Evolutionary conservation across 2,888 invertebrate genomes (phyloP), one percentile per base, ranked within the genome.

Genomic region (Drosophila paranaensis): DNA sequence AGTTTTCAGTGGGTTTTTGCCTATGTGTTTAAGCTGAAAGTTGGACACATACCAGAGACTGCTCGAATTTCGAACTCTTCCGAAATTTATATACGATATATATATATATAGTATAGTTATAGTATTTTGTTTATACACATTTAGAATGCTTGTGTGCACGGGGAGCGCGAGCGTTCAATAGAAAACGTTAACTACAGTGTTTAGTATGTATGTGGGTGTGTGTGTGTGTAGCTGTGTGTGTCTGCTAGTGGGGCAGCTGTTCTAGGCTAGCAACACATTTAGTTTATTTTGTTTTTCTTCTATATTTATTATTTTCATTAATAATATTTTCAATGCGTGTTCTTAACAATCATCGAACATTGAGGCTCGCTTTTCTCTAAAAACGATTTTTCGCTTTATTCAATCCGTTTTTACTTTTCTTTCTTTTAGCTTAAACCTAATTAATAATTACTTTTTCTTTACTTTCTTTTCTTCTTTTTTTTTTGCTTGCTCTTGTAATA

Each of bases 341-440:
- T 68, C 62, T 72, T 55, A 84, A 85, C 80, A 87, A 87, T 74
- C 79, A 68, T 81, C 69, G 45, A 81, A 77, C 81, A 63, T 72
- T 75, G 69, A 20, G 75, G 60, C 64, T 82, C 55, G 57, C 72
- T 62, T 46, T 60, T 53, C 60, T 20, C 53, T 61, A 73, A 70
- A 73, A 80, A 78, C 80, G 71, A 62, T 73, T 78, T 71, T 77
- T 66, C 63, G 66, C 72, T 84, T 84, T 86, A 88, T 87, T 85
- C 81, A 85, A 76, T 80, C 79, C 72, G 65, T 71, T 81, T 72
- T 68, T 73, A 71, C 68, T 62, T 71, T 71, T 74, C 46, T 71
- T 43, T 69, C 67, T 67, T 79, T 13, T 13, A 37, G 6, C 79
- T 77, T 77, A 77, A 64, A 70, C 75, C 70, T 77, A 79, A 77